Evolutionary conservation across 1,140 invertebrate genomes (phyloP).

Genomic region (Drosophila fuyamai): DNA sequence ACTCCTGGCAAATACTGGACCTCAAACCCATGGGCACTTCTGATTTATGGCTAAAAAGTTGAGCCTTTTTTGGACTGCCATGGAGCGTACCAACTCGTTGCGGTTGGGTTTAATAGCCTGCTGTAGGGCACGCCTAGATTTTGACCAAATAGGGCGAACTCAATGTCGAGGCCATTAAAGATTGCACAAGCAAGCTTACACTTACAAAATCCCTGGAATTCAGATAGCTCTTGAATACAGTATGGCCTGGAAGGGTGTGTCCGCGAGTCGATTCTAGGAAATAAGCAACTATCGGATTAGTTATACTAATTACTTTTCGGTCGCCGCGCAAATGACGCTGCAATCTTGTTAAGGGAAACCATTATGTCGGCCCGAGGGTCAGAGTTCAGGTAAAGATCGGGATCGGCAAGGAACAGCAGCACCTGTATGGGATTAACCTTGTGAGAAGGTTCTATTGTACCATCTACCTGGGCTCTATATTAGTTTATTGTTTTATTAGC

Average conservation of each 20-base stretch:
- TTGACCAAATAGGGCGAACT: slow-evolving; percentile 24
- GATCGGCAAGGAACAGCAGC: slow-evolving; percentile 24
- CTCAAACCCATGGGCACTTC: slow-evolving; percentile 28
- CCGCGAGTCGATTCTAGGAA: slow-evolving; percentile 17
- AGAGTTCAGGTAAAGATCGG: slow-evolving; percentile 55
- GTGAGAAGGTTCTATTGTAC: slow-evolving; percentile 16
- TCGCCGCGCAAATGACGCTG: slow-evolving; percentile 53
- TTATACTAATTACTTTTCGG: slow-evolving; percentile 61
- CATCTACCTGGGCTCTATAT: slow-evolving; percentile 57
- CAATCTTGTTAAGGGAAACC: slow-evolving; percentile 68
- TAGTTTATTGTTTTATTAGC: slow-evolving; percentile 78
- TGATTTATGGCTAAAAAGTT: slow-evolving; percentile 58
- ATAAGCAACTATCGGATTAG: slow-evolving; percentile 50
- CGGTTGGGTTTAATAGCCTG: slow-evolving; percentile 44
- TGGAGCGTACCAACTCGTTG: slow-evolving; percentile 67
- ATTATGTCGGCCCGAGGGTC: slow-evolving; percentile 39
- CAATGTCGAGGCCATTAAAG: slow-evolving; percentile 67
- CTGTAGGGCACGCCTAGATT: slow-evolving; percentile 5
- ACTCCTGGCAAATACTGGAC: slow-evolving; percentile 45
- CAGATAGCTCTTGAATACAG: background rate
- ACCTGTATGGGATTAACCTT: slow-evolving; percentile 77
- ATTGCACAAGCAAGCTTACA: slow-evolving; percentile 56
- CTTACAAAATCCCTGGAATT: slow-evolving; percentile 4
- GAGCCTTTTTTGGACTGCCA: slow-evolving; percentile 51
- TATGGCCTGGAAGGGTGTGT: slow-evolving; percentile 26